A percentile compares a stretch with the other conserved stretches of the same genome.
phyloP scores from a whole-genome alignment of 2,888 invertebrate genomes.

The Nomada lathburiana region DNA sequence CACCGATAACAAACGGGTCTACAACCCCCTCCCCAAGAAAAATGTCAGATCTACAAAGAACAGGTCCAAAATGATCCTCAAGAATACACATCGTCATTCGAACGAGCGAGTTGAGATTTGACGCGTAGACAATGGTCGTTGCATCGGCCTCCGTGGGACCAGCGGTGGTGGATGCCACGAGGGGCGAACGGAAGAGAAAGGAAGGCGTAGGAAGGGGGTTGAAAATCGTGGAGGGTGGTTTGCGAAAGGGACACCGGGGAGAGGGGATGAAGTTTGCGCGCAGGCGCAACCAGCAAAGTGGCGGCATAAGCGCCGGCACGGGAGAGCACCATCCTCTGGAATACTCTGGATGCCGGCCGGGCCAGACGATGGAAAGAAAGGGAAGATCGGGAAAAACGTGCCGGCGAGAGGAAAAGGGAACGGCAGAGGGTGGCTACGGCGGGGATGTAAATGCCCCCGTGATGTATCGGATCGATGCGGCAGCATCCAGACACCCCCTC shows the following conservation, averaged over 20 bases:
- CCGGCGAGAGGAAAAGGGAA: slow-evolving; percentile 53
- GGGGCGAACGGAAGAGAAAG: slow-evolving; percentile 50
- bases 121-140: slow-evolving; percentile 82
- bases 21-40: no score
- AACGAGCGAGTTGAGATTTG: slow-evolving; percentile 77
- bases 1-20: no score
- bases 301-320: slow-evolving; percentile 74
- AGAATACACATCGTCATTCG: slow-evolving; percentile 22
- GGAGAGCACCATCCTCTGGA: slow-evolving; percentile 66
- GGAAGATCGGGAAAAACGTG: slow-evolving; percentile 42
- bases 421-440: slow-evolving; percentile 57
- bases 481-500: slow-evolving; percentile 82
- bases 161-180: slow-evolving; percentile 9
- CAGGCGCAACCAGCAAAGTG: slow-evolving; percentile 72
- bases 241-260: slow-evolving; percentile 19
- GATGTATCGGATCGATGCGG: slow-evolving; percentile 85
- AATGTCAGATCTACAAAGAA: no score
- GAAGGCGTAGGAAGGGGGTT: slow-evolving; percentile 51
- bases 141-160: slow-evolving; percentile 57
- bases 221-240: slow-evolving; percentile 57
- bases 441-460: slow-evolving; percentile 84
- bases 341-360: slow-evolving; percentile 61
- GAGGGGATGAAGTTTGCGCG: slow-evolving; percentile 63
- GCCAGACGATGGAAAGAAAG: slow-evolving; percentile 43
- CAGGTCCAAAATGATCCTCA: background rate